These are phyloP conservation scores for Ceratina australensis DNA, from an alignment of 1,140 invertebrate species.

Conservation along the genomic window DNA sequence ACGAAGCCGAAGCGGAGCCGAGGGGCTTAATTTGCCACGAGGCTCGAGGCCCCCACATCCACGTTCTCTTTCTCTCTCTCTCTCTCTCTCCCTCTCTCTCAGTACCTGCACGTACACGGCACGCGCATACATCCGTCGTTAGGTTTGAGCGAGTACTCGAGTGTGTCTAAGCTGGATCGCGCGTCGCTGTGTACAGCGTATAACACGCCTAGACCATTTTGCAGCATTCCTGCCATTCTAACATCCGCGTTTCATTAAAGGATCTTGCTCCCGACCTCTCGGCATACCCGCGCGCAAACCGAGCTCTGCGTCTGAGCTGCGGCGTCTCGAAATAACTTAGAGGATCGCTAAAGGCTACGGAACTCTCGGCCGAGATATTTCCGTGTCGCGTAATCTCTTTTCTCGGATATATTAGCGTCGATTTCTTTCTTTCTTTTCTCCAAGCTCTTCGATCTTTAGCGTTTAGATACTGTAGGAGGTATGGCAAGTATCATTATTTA, in stretches of 20 bases:
- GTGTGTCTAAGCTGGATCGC: slow-evolving; percentile 20
- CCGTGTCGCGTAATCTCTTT: slow-evolving; percentile 34
- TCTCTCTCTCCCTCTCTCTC: not conserved
- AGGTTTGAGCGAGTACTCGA: slow-evolving; percentile 12
- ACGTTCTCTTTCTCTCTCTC: slow-evolving; percentile 5
- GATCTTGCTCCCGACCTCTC: slow-evolving; percentile 53
- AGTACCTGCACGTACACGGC: too few relatives aligned
- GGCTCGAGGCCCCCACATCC: slow-evolving; percentile 44
- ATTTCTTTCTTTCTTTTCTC: too few relatives aligned
- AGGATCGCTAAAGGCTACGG: not conserved
- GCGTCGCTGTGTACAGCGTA: slow-evolving; percentile 33
- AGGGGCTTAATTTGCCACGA: slow-evolving; percentile 63
- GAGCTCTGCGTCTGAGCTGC: slow-evolving; percentile 18
- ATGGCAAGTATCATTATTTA: too few relatives aligned
- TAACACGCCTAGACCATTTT: slow-evolving; percentile 69
- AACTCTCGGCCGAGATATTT: slow-evolving; percentile 29
- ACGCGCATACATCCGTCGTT: not conserved
- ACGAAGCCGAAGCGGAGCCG: slow-evolving; percentile 61
- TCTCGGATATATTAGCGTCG: slow-evolving; percentile 36
- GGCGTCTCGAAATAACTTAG: slow-evolving; percentile 8
- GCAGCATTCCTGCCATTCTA: slow-evolving; percentile 73
- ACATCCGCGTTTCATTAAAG: slow-evolving; percentile 75
- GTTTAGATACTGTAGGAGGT: not conserved
- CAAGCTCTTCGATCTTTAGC: not conserved
- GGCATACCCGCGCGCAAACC: slow-evolving; percentile 10